Evolutionary conservation across 2,797 vertebrate genomes (phyloP).

Genomic region (Xenops minutus): DNA sequence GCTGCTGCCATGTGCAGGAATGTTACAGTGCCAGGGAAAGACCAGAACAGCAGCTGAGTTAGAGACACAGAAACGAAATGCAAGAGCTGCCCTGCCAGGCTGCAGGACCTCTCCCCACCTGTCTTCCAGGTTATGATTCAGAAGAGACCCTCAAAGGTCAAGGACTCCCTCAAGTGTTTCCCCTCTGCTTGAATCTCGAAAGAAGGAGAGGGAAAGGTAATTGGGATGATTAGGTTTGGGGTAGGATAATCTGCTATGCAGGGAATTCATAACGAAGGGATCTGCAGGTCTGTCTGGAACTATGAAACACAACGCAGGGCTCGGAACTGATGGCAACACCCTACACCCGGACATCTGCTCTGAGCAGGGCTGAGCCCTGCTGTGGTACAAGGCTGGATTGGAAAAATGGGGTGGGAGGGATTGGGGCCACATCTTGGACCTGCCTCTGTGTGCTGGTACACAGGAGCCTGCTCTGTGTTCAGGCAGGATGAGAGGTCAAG

Average conservation of each 20-base stretch:
- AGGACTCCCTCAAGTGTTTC: background rate
- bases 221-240: background rate
- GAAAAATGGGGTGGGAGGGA: fast-evolving
- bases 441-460: fast-evolving
- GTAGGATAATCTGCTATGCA: background rate
- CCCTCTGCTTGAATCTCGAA: background rate
- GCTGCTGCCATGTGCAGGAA: background rate
- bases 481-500: fast-evolving
- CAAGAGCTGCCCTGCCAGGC: background rate
- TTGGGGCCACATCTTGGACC: fast-evolving
- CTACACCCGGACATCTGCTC: background rate
- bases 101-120: background rate
- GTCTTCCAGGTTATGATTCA: background rate
- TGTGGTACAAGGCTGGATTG: fast-evolving
- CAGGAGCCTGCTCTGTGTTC: fast-evolving
- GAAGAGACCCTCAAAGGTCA: background rate
- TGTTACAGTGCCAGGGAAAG: background rate
- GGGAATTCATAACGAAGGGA: fast-evolving
- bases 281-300: no score
- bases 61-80: background rate
- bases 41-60: background rate
- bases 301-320: fast-evolving
- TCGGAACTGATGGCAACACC: background rate
- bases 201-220: background rate
- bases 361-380: background rate